These are phyloP conservation scores for Epizoanthus illoricatus DNA, from an alignment of 92 coral and sea anemone genomes.

Conservation along the genomic window DNA sequence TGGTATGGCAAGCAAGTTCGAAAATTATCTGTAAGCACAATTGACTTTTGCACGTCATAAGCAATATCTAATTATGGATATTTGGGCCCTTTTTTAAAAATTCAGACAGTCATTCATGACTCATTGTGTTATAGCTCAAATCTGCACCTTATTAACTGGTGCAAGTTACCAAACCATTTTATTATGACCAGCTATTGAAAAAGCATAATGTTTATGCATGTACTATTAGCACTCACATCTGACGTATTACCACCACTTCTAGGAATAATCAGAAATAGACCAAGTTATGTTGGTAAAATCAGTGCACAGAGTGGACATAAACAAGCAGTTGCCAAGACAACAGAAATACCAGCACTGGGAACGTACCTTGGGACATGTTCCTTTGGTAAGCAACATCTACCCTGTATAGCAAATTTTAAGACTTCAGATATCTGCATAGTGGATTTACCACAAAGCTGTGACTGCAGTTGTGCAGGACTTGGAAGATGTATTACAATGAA, in stretches of 20 bases:
- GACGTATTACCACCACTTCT: not conserved
- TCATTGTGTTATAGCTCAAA: too few relatives aligned
- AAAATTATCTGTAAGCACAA: too few relatives aligned
- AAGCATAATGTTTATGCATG: too few relatives aligned
- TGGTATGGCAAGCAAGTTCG: too few relatives aligned
- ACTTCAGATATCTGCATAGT: conserved; percentile 11
- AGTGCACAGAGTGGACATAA: not conserved
- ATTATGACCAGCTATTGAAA: too few relatives aligned
- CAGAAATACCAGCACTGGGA: not conserved
- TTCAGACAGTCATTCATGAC: too few relatives aligned
- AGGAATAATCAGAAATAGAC: not conserved
- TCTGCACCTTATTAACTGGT: too few relatives aligned
- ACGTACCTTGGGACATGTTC: not conserved
- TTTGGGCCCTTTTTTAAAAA: too few relatives aligned
- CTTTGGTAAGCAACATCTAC: not conserved
- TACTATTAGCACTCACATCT: too few relatives aligned
- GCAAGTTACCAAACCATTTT: too few relatives aligned
- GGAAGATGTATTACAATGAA: not conserved
- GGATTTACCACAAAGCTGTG: conserved; percentile 13
- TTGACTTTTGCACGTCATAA: too few relatives aligned
- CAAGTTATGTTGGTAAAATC: not conserved
- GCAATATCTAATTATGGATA: too few relatives aligned
- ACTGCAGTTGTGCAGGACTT: not conserved
- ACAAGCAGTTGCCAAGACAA: not conserved
- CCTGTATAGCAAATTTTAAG: not conserved